Evolutionary conservation across 2,113 vertebrate species (phyloP).

Genomic region (Syrmaticus mikado): DNA sequence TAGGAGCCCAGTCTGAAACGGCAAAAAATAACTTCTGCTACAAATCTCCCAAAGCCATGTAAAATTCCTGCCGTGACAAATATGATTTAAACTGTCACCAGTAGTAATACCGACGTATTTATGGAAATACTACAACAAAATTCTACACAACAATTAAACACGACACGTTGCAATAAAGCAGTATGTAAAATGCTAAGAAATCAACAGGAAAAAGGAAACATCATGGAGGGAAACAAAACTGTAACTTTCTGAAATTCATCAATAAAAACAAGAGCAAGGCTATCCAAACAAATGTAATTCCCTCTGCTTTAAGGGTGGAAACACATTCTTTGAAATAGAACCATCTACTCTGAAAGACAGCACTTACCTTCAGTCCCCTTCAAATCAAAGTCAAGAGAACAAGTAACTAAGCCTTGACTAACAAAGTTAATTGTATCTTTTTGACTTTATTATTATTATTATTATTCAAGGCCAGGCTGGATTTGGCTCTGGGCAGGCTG

Average conservation of each 20-base stretch:
- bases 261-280: not conserved
- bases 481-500: too few species aligned
- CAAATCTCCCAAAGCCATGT: slow-evolving; percentile 89
- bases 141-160: not conserved
- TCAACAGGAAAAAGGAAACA: not conserved
- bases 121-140: not conserved
- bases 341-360: not conserved
- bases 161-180: not conserved
- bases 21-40: slow-evolving; percentile 92
- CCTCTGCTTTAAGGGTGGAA: not conserved
- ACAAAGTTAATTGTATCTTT: not conserved
- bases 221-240: not conserved
- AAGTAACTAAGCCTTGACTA: not conserved
- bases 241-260: not conserved
- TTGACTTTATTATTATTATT: not conserved
- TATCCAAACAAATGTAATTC: not conserved
- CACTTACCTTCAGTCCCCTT: not conserved
- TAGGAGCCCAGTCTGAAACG: slow-evolving; percentile 90
- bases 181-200: not conserved
- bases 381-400: not conserved
- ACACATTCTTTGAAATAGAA: not conserved
- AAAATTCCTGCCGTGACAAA: slow-evolving; percentile 87
- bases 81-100: not conserved
- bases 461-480: too few species aligned
- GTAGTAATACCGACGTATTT: not conserved